Base-by-base conservation (phyloP, 2,113 vertebrate genomes). In the Cromileptes altivelis region DNA sequence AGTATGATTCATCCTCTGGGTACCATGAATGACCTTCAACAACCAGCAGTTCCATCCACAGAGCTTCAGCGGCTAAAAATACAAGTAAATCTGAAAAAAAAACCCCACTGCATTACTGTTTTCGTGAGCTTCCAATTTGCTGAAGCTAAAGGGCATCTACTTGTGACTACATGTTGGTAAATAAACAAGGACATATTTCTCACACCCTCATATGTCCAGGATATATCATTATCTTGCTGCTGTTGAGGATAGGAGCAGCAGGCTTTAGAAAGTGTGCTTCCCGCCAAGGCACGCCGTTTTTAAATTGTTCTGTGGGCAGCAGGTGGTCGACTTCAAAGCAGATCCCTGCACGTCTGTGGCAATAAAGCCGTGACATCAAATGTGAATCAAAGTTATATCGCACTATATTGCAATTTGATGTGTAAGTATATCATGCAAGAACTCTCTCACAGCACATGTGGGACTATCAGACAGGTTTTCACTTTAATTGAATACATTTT, bases 281-380 rank as follows among this genome's bases (percentile, higher is more conserved):
- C 64, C 80, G 75, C 60, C 45, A 4, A 12, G 27, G 74, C 67
- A 33, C 37, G 60, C 58, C 69, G 79, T 84, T 87, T 85, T 75
- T 50, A 65, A 82, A 84, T 77, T 79, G 70, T 72, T 74, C 67
- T 52, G 62, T 68, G 70, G 73, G 57, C 85, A 78, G 85, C 55
- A 56, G 78, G 86, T 75, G 78, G 78, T 84, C 56, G 70, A 75
- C 79, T 87, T 88, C 76, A 89, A 89, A 89, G 80, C 68, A 23
- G 58, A 90, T 71, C 86, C 78, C 62, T 58, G 72, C 40, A 64
- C 3, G 57, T 61, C 81, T 69, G 72, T 70, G 37, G 74, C 70
- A 83, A 55, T 85, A 85, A 88, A 86, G 58, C 52, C 55, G 49
- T 21, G 57, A 55, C 73, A 82, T 83, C 21, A 76, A 57, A 77